Conservation (phyloP, 1,140 invertebrate species). For the Dolichoris vasculosae region DNA sequence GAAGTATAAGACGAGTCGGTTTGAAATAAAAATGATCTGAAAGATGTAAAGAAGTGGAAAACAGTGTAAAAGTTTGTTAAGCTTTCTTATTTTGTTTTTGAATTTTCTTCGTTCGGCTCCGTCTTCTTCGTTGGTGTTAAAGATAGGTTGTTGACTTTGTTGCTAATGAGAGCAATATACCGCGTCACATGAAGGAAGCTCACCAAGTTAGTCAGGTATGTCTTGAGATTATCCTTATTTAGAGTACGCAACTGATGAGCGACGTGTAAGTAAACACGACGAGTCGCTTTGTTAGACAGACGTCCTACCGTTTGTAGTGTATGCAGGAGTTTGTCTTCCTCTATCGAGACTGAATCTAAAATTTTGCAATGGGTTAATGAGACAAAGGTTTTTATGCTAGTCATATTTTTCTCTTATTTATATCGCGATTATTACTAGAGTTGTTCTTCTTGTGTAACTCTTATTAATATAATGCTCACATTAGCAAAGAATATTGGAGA, state of each 20-base stretch:
- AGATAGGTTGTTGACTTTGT: background rate
- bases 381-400: background rate
- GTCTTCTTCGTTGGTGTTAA: background rate
- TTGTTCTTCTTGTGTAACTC: background rate
- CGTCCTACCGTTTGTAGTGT: constrained; percentile 82
- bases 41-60: background rate
- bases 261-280: constrained; percentile 80
- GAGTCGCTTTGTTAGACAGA: constrained; percentile 81
- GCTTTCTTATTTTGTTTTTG: background rate
- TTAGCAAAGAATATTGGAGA: too few species aligned
- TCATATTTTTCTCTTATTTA: background rate
- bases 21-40: background rate
- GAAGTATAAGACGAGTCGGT: background rate
- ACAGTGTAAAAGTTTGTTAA: background rate
- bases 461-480: too few species aligned
- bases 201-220: constrained; percentile 78
- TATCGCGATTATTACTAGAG: background rate
- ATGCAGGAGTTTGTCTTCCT: constrained; percentile 80
- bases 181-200: constrained; percentile 78
- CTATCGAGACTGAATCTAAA: constrained; percentile 74
- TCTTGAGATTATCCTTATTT: constrained; percentile 77
- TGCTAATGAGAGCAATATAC: constrained; percentile 1
- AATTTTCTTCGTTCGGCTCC: background rate
- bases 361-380: constrained; percentile 26
- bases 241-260: constrained; percentile 77